Conservation (phyloP, 2,888 invertebrate species). For the Clepsis dumicolana region DNA sequence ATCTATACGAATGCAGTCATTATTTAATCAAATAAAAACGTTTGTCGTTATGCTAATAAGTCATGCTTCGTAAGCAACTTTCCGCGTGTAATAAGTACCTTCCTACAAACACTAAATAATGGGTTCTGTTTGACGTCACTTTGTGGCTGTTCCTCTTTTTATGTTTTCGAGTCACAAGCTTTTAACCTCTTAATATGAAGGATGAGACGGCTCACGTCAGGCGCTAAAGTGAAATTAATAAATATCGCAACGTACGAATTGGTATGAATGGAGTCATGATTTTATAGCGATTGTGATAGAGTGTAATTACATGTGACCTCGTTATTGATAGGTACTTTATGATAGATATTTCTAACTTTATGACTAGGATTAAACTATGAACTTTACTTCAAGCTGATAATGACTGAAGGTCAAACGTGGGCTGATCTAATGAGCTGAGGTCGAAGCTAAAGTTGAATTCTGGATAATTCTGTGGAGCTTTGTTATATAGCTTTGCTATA, state of each 20-base stretch:
- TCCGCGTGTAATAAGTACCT: no score
- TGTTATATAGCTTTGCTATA: background rate
- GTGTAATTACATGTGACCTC: background rate
- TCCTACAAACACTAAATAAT: slow-evolving; percentile 30
- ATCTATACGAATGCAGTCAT: background rate
- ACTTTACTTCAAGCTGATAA: background rate
- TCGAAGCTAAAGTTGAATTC: background rate
- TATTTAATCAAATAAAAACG: slow-evolving; percentile 20
- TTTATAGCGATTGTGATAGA: background rate
- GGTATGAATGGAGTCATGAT: background rate
- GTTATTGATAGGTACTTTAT: background rate
- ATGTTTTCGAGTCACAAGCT: slow-evolving; percentile 22
- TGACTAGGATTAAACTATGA: background rate
- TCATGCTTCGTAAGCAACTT: slow-evolving; percentile 18
- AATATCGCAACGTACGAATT: slow-evolving; percentile 12
- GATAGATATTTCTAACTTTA: background rate
- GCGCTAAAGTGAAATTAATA: slow-evolving; percentile 21
- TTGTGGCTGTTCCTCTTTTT: slow-evolving; percentile 9
- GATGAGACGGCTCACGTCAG: slow-evolving; percentile 26
- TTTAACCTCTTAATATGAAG: slow-evolving; percentile 33
- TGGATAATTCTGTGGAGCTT: background rate
- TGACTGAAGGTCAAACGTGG: background rate
- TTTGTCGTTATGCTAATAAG: slow-evolving; percentile 15
- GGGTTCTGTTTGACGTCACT: slow-evolving; percentile 22
- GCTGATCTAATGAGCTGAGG: background rate